These are phyloP conservation scores for Microtus montanus DNA, from an alignment of 2,113 vertebrate species.

Conservation along the genomic window DNA sequence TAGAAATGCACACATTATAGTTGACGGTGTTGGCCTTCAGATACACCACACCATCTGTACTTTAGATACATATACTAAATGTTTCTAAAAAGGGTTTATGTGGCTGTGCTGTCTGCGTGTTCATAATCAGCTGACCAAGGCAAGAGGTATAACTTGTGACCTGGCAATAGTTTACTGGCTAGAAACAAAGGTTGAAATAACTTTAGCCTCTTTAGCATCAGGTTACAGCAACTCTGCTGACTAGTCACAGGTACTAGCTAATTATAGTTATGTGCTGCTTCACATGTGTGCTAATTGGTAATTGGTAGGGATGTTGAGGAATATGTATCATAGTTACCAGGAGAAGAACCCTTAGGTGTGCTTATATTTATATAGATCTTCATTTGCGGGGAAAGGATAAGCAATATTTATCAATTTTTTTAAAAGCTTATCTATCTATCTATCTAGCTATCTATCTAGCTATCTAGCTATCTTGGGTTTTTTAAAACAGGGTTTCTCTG, in stretches of 20 bases:
- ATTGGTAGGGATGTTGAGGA: slow-evolving; percentile 21
- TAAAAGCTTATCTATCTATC: not conserved
- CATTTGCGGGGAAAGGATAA: not conserved
- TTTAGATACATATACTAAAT: not conserved
- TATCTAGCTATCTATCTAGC: no score
- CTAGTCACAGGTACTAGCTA: slow-evolving; percentile 15
- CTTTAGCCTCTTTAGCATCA: slow-evolving; percentile 14
- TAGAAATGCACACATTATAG: not conserved
- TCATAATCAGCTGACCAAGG: not conserved
- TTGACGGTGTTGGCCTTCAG: not conserved
- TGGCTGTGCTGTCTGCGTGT: not conserved
- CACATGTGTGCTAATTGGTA: slow-evolving; percentile 13
- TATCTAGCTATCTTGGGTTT: no score
- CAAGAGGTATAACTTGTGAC: not conserved
- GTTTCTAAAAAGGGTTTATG: not conserved
- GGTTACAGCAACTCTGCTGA: not conserved
- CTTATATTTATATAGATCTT: not conserved
- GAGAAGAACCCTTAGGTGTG: not conserved
- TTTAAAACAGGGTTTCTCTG: no score
- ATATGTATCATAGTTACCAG: not conserved
- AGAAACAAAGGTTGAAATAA: not conserved
- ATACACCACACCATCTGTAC: not conserved
- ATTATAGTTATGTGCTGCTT: not conserved
- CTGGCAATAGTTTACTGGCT: not conserved
- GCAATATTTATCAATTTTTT: slow-evolving; percentile 39